Conservation (phyloP, 2,888 invertebrate species). For the Heliconius ethilla region DNA sequence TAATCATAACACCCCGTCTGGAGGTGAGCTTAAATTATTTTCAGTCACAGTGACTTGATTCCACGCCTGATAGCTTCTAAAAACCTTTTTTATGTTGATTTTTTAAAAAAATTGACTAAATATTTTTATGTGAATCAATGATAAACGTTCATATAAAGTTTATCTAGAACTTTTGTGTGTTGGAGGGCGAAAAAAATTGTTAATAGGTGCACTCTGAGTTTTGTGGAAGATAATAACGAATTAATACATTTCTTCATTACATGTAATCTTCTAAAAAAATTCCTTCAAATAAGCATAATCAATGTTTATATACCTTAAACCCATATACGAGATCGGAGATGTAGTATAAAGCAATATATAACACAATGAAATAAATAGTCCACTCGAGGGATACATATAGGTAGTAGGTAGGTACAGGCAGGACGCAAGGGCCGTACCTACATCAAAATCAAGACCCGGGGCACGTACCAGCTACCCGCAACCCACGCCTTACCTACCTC, state of each 20-base stretch:
- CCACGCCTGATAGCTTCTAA: conserved; percentile 43
- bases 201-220: neutral
- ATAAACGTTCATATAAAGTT: neutral
- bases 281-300: neutral
- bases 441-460: conserved; percentile 74
- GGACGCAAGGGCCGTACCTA: conserved; percentile 69
- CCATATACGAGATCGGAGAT: neutral
- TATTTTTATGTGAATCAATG: neutral
- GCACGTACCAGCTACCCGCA: conserved; percentile 62
- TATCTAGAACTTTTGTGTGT: neutral
- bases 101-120: neutral
- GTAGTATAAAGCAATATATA: conserved; percentile 13
- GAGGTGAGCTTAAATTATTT: conserved; percentile 77
- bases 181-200: neutral
- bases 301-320: neutral
- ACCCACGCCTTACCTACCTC: conserved; percentile 60
- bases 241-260: neutral
- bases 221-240: neutral
- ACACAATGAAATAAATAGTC: conserved; percentile 63
- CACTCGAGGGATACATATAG: conserved; percentile 55
- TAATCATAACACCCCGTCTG: conserved; percentile 78
- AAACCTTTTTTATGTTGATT: conserved; percentile 1
- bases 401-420: conserved; percentile 53
- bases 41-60: conserved; percentile 56
- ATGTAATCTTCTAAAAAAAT: neutral